Percentiles rank a stretch among this genome's conserved stretches.
Evolutionary conservation across 2,888 invertebrate species (phyloP).

Genomic region (Metacarcinus magister): DNA sequence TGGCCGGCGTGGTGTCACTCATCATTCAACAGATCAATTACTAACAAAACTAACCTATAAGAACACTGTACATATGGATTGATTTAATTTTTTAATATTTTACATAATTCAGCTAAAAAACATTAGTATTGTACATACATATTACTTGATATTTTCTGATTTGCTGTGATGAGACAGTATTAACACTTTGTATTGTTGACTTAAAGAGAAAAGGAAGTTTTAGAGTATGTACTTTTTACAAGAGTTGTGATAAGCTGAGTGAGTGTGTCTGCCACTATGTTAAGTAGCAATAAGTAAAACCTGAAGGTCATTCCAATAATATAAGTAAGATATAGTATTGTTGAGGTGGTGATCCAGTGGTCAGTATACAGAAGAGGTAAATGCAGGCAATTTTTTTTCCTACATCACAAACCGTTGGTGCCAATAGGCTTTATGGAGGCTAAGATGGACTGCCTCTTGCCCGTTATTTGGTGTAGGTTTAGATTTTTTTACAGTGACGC

Average conservation of each 20-base stretch:
- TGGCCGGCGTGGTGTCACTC: conserved; percentile 55
- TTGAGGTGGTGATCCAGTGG: no score
- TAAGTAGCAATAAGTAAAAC: not conserved
- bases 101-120: not conserved
- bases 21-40: conserved; percentile 53
- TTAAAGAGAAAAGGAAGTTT: no score
- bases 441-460: no score
- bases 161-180: not conserved
- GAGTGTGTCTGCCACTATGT: not conserved
- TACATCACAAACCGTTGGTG: no score
- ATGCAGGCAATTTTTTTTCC: no score
- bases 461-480: no score
- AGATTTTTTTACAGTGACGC: no score
- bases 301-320: not conserved
- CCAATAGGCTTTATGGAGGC: no score
- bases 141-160: not conserved
- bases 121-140: not conserved
- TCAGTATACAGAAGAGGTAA: no score
- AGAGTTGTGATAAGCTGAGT: not conserved
- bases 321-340: no score
- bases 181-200: not conserved
- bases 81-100: not conserved
- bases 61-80: not conserved
- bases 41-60: not conserved
- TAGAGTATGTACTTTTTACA: no score